phyloP scores from a whole-genome alignment of 2,113 vertebrate genomes.

The Pipa parva region DNA sequence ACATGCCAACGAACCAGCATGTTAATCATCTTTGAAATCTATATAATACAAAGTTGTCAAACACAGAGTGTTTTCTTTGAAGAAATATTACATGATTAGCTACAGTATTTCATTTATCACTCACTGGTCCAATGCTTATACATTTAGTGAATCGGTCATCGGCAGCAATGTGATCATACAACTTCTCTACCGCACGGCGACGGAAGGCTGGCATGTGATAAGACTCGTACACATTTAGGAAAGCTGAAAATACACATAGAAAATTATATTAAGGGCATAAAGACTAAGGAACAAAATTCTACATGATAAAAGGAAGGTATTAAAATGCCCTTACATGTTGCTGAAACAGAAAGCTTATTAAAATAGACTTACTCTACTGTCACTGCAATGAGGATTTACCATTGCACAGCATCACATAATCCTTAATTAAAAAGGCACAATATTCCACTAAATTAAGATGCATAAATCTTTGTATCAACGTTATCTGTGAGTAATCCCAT shows the following conservation, averaged over 20 bases:
- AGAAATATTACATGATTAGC: background rate
- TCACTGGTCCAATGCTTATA: constrained; percentile 90
- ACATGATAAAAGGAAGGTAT: too few species aligned
- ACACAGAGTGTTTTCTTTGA: background rate
- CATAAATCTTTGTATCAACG: too few species aligned
- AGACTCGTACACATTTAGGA: constrained; percentile 83
- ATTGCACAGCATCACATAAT: too few species aligned
- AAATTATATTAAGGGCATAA: background rate
- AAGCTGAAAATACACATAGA: constrained; percentile 53
- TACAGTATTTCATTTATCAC: background rate
- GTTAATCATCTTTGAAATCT: constrained; percentile 95
- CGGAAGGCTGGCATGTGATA: constrained; percentile 73
- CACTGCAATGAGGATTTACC: too few species aligned
- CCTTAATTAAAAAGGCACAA: too few species aligned
- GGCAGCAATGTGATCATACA: constrained; percentile 83
- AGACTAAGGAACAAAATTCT: background rate
- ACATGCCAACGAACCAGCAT: constrained; percentile 88
- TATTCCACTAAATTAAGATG: too few species aligned
- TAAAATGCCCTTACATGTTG: too few species aligned
- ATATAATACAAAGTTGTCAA: constrained; percentile 1
- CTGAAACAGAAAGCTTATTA: too few species aligned
- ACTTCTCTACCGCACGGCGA: constrained; percentile 60
- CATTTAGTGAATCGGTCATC: constrained; percentile 88
- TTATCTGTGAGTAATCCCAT: too few species aligned
- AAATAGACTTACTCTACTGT: too few species aligned